Evolutionary conservation across 1,140 invertebrate genomes (phyloP), one percentile per base, ranked within the genome.

Genomic region (Phymorhynchus buccinoides): DNA sequence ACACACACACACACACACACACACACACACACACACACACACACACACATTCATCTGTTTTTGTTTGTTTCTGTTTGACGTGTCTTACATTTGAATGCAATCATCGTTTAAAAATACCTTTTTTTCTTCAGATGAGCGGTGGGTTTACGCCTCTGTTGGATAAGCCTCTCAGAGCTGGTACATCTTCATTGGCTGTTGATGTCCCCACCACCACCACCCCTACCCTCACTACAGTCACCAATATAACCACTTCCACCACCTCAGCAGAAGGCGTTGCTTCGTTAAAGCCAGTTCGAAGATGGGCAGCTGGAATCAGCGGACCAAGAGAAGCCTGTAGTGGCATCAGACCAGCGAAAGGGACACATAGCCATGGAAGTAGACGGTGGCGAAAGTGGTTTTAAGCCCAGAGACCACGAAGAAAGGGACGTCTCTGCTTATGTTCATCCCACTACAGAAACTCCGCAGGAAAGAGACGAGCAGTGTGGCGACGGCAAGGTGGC

Each of bases 291-390:
- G 56, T 9, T 62, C 56, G 18, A 14, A 62, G n/a, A n/a, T 27
- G 56, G n/a, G 9, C 39, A 30, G 48, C 27, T 62, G 71, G 56
- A 81, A 42, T 18, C 37, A n/a, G 22, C 85, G 62, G 39, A 52
- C 79, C 41, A 73, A n/a, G 80, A 79, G 78, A 82, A 80, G 7
- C 42, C 62, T 32, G n/a, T 37, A 42, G 18, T 83, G 82, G 16
- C 32, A 44, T 1, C 0, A 39, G 66, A 68, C 22, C 27, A 18
- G 14, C n/a, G 27, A 7, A 62, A 52, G 27, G 32, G 52, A 12
- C 48, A 44, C 0, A 44, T 77, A 4, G 73, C 73, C 48, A 77
- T 82, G 83, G 62, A 16, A 32, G 79, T 77, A 27, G 71, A 80
- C 32, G n/a, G 42, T 30, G 35, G 73, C 56, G 71, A 77, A 87